Base-by-base conservation (phyloP, 2,797 vertebrate genomes). In the Mionectes olivaceus region DNA sequence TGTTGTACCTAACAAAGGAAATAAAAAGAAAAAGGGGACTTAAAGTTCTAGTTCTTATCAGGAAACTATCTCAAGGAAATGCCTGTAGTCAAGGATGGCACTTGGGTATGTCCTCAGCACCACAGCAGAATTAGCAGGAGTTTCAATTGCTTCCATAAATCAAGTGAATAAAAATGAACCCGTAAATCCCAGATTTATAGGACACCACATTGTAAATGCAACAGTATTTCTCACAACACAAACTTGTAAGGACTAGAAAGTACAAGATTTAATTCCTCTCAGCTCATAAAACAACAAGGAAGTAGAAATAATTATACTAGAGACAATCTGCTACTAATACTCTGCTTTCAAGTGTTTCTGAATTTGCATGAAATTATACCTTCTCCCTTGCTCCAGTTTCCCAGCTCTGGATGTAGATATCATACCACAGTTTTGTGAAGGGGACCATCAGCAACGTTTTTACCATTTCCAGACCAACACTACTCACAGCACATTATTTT, bases 121-220 rank as follows among this genome's bases (percentile, higher is more conserved):
- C 47, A 19, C 3, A 87, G 37, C 10, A 78, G 57, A 79, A 83
- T 80, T 85, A 89, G 60, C 30, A 77, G 18, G 37, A 83, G 23
- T 44, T 94, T 71, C 55, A 87, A 87, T 5, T 74, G 60, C 81
- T 88, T 81, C 64, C 57, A 61, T 50, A 63, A 90, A 75, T 50
- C 61, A 74, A 85, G 43, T 13, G 61, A 60, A 25, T 53, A 80
- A 74, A 64, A 93, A 68, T 30, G 47, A 84, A 70, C 8, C 52
- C 64, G 70, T 69, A 95, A 91, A 91, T 55, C 44, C 55, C 73
- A 63, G 23, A 59, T 87, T 39, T 52, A 4, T 4, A 83, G 70
- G 7, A 63, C 15, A 63, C 4, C 2, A 3, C 2, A 0, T 19
- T 67, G 35, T 32, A 77, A 91, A 67, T 59, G 49, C 23, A 60